Base-by-base conservation (phyloP, 1,140 invertebrate species). In the Gryllus bimaculatus region DNA sequence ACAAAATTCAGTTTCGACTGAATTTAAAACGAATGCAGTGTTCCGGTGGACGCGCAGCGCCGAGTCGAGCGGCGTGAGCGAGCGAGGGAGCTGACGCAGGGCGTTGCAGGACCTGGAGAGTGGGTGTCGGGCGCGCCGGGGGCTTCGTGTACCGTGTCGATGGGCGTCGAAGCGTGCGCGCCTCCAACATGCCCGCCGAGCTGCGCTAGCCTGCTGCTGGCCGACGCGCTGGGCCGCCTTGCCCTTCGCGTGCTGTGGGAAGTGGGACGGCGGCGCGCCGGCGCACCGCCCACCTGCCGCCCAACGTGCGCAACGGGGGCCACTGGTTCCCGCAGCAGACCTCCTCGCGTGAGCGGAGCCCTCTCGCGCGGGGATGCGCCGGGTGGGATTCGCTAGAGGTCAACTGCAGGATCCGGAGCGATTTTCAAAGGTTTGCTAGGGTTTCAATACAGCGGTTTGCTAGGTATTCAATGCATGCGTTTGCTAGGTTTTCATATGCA, bases 251-350 rank as follows among this genome's bases (percentile, higher is more conserved):
- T 94, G 47, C 84, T 94, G 0, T 94, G n/a, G 93, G 93, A 94
- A 93, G 85, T 93, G 92, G 84, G 92, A 93, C 82, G 91, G 88
- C 7, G 49, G 15, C 49, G 49, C 49, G 49, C 8, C 49, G 8
- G 88, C 90, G 49, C 89, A n/a, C 90, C 26, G 87, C 87, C 0
- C 78, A 78, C 18, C 85, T 94, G 39, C 92, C 93, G 5, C 83
- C 88, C 1, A 95, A 95, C 84, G 91, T 95, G 0, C 90, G 90
- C 83, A 86, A n/a, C n/a, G n/a, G 93, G 0, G 90, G 89, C 1
- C 89, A 90, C 74, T 95, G 94, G 93, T 85, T 94, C 81, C 93
- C 94, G 0, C 94, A 95, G 84, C 93, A 95, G 83, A 93, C 95
- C 83, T 88, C 95, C 48, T 86, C 95, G 54, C 93, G 90, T 90